A percentile compares a stretch with the other conserved stretches of the same genome.
These are phyloP conservation scores for Phasia obesa DNA, from an alignment of 2,888 invertebrate genomes.

Conservation along the genomic window DNA sequence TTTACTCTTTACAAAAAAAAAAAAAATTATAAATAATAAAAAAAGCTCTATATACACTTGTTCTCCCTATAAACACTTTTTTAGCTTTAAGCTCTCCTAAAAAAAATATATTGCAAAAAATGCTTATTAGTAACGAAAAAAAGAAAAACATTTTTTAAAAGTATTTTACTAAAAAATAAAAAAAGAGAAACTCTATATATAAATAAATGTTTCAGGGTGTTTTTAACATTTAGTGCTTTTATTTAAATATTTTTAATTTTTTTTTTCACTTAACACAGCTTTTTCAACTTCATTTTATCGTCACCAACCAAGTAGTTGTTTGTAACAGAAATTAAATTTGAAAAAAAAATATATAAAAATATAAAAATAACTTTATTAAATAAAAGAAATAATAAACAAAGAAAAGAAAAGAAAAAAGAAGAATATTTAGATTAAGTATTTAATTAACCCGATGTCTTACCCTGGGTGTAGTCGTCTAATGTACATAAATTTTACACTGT, in stretches of 20 bases:
- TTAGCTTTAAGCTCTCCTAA: slow-evolving; percentile 62
- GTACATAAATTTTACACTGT: slow-evolving; percentile 68
- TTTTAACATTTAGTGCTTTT: slow-evolving; percentile 4
- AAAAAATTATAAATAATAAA: slow-evolving; percentile 33
- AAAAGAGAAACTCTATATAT: slow-evolving; percentile 6
- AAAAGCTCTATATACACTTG: slow-evolving; percentile 68
- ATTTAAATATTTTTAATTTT: not conserved
- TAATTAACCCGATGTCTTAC: slow-evolving; percentile 45
- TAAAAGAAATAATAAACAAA: not conserved
- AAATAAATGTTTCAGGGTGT: slow-evolving; percentile 66
- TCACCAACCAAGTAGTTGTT: slow-evolving; percentile 45
- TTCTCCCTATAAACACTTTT: slow-evolving; percentile 67
- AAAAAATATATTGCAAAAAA: slow-evolving; percentile 3
- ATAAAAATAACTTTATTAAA: too few relatives aligned
- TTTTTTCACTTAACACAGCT: slow-evolving; percentile 3
- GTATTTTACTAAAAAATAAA: slow-evolving; percentile 21
- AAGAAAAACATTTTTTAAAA: slow-evolving; percentile 19
- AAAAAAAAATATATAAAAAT: not conserved
- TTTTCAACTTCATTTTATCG: slow-evolving; percentile 39
- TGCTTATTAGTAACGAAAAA: slow-evolving; percentile 56
- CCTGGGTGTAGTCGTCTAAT: slow-evolving; percentile 54
- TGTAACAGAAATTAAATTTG: slow-evolving; percentile 31
- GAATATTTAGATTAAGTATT: slow-evolving; percentile 44
- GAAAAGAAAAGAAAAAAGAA: slow-evolving; percentile 11
- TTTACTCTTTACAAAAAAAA: slow-evolving; percentile 65